A percentile compares a stretch with the other conserved stretches of the same genome.
phyloP scores from a whole-genome alignment of 2,888 invertebrate species.

The Dolomedes plantarius region DNA sequence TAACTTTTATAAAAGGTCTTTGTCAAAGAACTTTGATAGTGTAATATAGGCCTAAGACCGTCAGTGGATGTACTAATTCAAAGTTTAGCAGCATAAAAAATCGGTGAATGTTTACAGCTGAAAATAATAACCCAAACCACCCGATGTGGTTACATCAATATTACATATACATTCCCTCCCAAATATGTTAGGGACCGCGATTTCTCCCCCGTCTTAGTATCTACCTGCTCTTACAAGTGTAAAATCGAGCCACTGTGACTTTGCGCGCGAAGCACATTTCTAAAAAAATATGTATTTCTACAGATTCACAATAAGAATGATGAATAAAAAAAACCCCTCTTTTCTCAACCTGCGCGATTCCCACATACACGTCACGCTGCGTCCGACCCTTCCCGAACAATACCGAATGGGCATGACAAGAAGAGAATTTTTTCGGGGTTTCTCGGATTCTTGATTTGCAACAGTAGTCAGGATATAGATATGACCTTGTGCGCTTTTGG shows the following conservation, averaged over 20 bases:
- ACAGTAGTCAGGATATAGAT: constrained; percentile 63
- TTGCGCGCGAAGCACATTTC: neutral
- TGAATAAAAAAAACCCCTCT: constrained; percentile 12
- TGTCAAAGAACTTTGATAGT: too few species aligned
- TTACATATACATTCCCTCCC: neutral
- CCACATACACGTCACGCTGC: constrained; percentile 49
- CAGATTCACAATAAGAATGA: constrained; percentile 39
- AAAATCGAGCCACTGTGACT: constrained; percentile 49
- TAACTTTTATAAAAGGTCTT: too few species aligned
- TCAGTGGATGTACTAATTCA: too few species aligned
- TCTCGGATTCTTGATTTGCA: constrained; percentile 32
- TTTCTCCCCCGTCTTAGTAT: constrained; percentile 1
- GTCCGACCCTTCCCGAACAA: constrained; percentile 11
- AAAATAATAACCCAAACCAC: too few species aligned
- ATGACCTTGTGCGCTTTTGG: constrained; percentile 55
- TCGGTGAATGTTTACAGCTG: too few species aligned
- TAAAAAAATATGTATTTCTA: constrained; percentile 45
- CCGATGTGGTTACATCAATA: too few species aligned
- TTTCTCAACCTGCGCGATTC: constrained; percentile 19
- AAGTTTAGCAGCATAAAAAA: too few species aligned
- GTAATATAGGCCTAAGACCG: too few species aligned
- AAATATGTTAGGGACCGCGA: constrained; percentile 15
- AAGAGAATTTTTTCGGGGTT: neutral
- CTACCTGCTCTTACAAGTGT: constrained; percentile 36
- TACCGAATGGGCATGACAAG: neutral